These are phyloP conservation scores for Hypsopygia costalis DNA, from an alignment of 2,888 invertebrate species.

Conservation along the genomic window DNA sequence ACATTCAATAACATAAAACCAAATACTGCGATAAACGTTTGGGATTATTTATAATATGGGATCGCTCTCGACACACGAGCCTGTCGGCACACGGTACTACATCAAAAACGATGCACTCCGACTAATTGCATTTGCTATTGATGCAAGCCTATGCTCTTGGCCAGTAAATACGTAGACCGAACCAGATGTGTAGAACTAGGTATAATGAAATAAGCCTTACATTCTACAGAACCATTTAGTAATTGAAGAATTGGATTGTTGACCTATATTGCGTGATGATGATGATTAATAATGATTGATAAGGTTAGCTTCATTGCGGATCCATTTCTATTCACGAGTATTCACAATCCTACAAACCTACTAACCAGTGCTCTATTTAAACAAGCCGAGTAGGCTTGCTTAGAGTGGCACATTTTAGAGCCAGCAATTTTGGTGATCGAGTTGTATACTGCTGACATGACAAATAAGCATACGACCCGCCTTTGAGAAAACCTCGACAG, in stretches of 20 bases:
- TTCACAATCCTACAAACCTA: too few species aligned
- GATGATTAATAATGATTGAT: too few species aligned
- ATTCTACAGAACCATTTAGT: slow-evolving; percentile 21
- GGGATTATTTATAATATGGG: slow-evolving; percentile 59
- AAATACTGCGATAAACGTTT: slow-evolving; percentile 20
- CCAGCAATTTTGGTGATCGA: too few species aligned
- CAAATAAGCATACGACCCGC: too few species aligned
- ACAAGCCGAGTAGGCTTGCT: too few species aligned
- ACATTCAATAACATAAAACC: background rate
- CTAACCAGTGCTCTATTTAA: too few species aligned
- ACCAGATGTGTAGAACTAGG: slow-evolving; percentile 27
- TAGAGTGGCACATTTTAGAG: too few species aligned
- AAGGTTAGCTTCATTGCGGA: too few species aligned
- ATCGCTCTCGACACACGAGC: slow-evolving; percentile 42
- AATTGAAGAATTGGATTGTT: slow-evolving; percentile 13
- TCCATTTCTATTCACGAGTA: too few species aligned
- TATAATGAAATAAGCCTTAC: slow-evolving; percentile 21
- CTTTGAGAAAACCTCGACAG: too few species aligned
- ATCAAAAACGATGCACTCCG: slow-evolving; percentile 78
- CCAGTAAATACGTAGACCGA: slow-evolving; percentile 37
- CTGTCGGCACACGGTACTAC: slow-evolving; percentile 59
- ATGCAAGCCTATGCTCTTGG: slow-evolving; percentile 46
- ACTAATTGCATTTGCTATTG: slow-evolving; percentile 78
- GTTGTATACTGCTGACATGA: too few species aligned
- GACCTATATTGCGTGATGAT: too few species aligned